Evolutionary conservation across 2,888 invertebrate species (phyloP), one percentile per base, ranked within the genome.

Genomic region (Copidosoma aretas): DNA sequence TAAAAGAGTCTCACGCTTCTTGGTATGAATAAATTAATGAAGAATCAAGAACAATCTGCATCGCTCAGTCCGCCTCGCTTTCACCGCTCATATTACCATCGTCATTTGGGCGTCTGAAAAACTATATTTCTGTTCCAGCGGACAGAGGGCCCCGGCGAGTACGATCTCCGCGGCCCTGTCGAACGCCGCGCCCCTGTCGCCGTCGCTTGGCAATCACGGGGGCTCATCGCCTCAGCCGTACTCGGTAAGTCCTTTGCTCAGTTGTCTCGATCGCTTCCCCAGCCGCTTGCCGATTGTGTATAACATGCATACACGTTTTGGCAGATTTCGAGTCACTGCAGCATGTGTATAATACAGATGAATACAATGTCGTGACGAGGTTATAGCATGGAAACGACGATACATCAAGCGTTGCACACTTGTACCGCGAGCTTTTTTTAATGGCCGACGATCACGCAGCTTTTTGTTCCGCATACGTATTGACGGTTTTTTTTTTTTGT

Each of bases 81-180:
- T n/a, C n/a, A n/a, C n/a, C n/a, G n/a, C n/a, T n/a, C n/a, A n/a
- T n/a, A n/a, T n/a, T n/a, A n/a, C n/a, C n/a, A n/a, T n/a, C n/a
- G n/a, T n/a, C n/a, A n/a, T n/a, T n/a, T n/a, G n/a, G n/a, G n/a
- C n/a, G n/a, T n/a, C n/a, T n/a, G n/a, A n/a, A n/a, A n/a, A n/a
- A n/a, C n/a, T n/a, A 32, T 32, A 8, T 32, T 32, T 32, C 32
- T 5, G 32, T 32, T 32, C 8, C 79, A 90, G 93, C 71, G 90
- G 91, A 79, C 87, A 88, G 75, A 91, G 90, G 81, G 85, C 90
- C 77, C 92, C 93, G 73, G 89, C 89, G 73, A 90, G 88, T 79
- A 88, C 91, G 60, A 93, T 93, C 78, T 90, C 92, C 68, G 89
- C 93, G 68, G 92, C 92, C 67, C 85, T 93, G 75, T 85, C 86